These are phyloP conservation scores for Microhierax caerulescens DNA, from an alignment of 2,797 vertebrate genomes.

Conservation along the genomic window DNA sequence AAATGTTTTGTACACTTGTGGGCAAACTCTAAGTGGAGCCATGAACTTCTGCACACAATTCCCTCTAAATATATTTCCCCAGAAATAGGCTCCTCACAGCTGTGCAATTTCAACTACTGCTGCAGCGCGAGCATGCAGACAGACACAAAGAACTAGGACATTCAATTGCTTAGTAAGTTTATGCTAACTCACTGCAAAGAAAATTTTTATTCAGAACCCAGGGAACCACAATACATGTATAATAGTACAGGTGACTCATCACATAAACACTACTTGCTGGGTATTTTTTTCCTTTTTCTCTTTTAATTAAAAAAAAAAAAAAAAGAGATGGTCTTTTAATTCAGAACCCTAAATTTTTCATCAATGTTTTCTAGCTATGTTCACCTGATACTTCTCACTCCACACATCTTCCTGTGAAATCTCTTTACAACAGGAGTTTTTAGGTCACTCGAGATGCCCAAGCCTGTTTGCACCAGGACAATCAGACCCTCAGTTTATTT, in stretches of 20 bases:
- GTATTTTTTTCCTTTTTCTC: neutral
- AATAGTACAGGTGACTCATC: conserved; percentile 24
- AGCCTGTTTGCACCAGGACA: neutral
- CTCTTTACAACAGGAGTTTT: neutral
- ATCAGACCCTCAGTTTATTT: neutral
- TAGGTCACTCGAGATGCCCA: neutral
- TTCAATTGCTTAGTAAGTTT: neutral
- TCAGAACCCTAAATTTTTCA: neutral
- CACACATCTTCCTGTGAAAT: neutral
- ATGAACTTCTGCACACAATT: neutral
- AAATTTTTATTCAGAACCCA: neutral
- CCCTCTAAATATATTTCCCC: neutral
- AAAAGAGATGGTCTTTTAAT: neutral
- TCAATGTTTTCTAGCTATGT: neutral
- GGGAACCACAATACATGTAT: neutral
- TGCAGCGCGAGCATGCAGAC: neutral
- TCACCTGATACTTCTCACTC: neutral
- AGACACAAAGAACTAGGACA: neutral
- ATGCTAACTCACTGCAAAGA: neutral
- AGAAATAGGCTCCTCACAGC: neutral
- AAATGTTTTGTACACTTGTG: neutral
- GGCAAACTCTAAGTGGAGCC: neutral
- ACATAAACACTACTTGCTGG: neutral
- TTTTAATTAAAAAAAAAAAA: neutral
- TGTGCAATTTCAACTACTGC: neutral